A percentile compares a stretch with the other conserved stretches of the same genome.
phyloP scores from a whole-genome alignment of 2,797 vertebrate species.

The Sebastes aleutianus region DNA sequence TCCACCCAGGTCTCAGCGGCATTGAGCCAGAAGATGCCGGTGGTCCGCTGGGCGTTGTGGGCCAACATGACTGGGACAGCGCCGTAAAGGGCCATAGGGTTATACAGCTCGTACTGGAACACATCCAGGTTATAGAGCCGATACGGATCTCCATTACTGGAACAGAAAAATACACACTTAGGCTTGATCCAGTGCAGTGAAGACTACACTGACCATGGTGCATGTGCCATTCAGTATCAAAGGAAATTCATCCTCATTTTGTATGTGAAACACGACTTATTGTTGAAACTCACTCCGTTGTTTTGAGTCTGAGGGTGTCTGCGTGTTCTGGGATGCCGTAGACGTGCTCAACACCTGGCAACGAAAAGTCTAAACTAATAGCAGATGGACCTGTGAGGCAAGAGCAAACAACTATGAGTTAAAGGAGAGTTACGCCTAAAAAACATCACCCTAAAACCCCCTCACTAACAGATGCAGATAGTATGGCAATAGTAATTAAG shows the following conservation, averaged over 20 bases:
- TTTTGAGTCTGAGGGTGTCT: slow-evolving; percentile 88
- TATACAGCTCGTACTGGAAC: slow-evolving; percentile 94
- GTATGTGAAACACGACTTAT: neutral
- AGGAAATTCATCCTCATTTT: neutral
- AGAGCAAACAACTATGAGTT: neutral
- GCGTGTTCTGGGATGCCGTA: slow-evolving; percentile 95
- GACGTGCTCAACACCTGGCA: slow-evolving; percentile 92
- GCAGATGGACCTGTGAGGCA: slow-evolving; percentile 85
- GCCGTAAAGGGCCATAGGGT: slow-evolving; percentile 94
- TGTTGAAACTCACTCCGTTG: slow-evolving; percentile 87
- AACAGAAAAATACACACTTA: slow-evolving; percentile 29
- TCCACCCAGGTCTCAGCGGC: slow-evolving; percentile 97
- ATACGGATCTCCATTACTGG: slow-evolving; percentile 90
- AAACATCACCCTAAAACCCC: neutral
- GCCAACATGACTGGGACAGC: slow-evolving; percentile 90
- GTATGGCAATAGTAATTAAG: neutral
- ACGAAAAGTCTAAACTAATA: slow-evolving; percentile 91
- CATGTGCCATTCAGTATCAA: neutral
- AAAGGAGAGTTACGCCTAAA: neutral
- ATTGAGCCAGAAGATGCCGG: slow-evolving; percentile 95
- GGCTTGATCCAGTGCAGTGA: neutral
- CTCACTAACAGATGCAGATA: neutral
- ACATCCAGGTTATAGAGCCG: slow-evolving; percentile 96
- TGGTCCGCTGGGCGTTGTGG: slow-evolving; percentile 85
- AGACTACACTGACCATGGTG: neutral